A percentile compares a stretch with the other conserved stretches of the same genome.
These are phyloP conservation scores for Heliothis peltigera DNA, from an alignment of 2,888 invertebrate species.

Conservation along the genomic window DNA sequence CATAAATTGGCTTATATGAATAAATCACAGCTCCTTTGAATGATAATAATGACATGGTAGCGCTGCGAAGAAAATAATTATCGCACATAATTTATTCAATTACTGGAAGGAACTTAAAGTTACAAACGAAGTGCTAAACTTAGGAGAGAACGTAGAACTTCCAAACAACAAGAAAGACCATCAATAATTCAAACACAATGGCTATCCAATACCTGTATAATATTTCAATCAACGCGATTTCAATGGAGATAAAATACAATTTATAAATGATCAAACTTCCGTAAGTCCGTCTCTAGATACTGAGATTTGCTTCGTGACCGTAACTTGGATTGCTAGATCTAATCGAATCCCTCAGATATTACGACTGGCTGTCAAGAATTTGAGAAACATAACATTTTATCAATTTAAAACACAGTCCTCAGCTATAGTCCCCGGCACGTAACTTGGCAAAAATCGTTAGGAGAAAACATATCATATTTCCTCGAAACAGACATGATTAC, in stretches of 20 bases:
- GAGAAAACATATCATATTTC: too few relatives aligned
- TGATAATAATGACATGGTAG: neutral
- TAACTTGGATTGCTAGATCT: constrained; percentile 43
- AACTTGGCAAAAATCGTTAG: too few relatives aligned
- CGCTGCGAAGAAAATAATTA: neutral
- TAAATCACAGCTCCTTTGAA: neutral
- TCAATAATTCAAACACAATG: constrained; percentile 31
- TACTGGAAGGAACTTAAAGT: neutral
- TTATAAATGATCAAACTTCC: constrained; percentile 49
- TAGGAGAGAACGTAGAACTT: neutral
- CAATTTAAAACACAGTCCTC: neutral
- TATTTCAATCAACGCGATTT: constrained; percentile 49
- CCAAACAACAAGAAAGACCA: constrained; percentile 10
- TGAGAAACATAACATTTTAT: constrained; percentile 4
- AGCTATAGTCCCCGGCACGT: too few relatives aligned
- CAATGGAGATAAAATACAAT: constrained; percentile 43
- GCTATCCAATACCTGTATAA: constrained; percentile 22
- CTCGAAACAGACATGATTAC: too few relatives aligned
- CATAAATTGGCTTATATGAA: neutral
- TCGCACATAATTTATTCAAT: neutral
- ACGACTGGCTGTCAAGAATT: constrained; percentile 25
- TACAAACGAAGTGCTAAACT: neutral
- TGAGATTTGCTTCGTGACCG: constrained; percentile 51
- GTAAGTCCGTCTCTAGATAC: constrained; percentile 39
- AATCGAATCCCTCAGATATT: constrained; percentile 35